phyloP scores from a whole-genome alignment of 2,113 vertebrate species.

The Alectura lathami region DNA sequence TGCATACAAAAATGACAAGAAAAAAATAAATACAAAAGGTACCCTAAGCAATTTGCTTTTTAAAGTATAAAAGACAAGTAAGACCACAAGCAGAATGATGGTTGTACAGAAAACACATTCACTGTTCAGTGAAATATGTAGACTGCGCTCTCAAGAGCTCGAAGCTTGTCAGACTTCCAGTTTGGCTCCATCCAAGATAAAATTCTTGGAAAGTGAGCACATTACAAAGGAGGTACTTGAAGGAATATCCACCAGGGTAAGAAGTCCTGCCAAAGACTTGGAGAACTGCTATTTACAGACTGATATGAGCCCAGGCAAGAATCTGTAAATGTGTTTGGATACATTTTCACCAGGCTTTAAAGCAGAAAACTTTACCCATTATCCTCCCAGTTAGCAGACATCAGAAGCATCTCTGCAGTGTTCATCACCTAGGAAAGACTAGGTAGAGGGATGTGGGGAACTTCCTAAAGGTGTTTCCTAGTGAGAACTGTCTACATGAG shows the following conservation, averaged over 20 bases:
- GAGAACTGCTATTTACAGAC: neutral
- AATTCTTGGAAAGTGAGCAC: slow-evolving; percentile 40
- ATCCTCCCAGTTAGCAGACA: neutral
- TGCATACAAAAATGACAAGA: neutral
- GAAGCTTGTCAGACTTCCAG: slow-evolving; percentile 47
- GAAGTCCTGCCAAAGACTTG: slow-evolving; percentile 35
- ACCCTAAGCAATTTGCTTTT: slow-evolving; percentile 7
- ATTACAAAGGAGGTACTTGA: slow-evolving; percentile 17
- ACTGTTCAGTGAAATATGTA: neutral
- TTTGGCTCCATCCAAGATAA: slow-evolving; percentile 22
- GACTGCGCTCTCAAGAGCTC: slow-evolving; percentile 6
- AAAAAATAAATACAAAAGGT: neutral
- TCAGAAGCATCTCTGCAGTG: neutral
- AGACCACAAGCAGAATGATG: neutral
- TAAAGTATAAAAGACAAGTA: neutral
- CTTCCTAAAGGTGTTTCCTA: neutral
- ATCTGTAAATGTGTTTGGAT: neutral
- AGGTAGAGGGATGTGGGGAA: neutral
- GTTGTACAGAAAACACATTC: neutral
- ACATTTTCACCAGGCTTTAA: neutral
- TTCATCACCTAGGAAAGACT: neutral
- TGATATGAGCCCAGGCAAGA: neutral
- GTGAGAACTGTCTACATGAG: neutral
- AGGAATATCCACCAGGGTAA: slow-evolving; percentile 4
- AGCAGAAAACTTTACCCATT: neutral